Evolutionary conservation across 1,140 invertebrate genomes (phyloP).

Genomic region (Pogonomyrmex californicus): DNA sequence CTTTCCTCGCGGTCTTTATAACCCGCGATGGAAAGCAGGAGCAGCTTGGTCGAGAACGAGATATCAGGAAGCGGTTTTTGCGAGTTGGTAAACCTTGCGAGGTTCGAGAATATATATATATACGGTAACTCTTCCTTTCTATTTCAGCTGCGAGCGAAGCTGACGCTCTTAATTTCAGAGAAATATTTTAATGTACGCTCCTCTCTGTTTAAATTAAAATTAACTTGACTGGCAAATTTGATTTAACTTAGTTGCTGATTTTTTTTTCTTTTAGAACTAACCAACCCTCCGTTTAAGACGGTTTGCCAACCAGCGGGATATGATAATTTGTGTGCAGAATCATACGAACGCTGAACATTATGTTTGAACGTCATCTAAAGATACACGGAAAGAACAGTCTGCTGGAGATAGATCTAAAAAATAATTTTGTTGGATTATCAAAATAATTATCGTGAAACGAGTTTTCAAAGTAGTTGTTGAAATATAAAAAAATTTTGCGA

Average conservation of each 20-base stretch:
- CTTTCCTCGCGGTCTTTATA: slow-evolving; percentile 48
- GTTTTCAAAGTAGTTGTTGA: too few relatives aligned
- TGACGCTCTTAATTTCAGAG: not conserved
- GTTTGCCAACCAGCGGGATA: not conserved
- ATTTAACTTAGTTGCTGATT: not conserved
- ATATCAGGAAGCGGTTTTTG: slow-evolving; percentile 33
- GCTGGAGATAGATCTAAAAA: too few relatives aligned
- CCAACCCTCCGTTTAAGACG: not conserved
- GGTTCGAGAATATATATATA: not conserved
- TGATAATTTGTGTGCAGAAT: not conserved
- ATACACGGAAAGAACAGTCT: too few relatives aligned
- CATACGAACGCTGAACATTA: not conserved
- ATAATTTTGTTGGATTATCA: too few relatives aligned
- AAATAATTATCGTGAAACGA: too few relatives aligned
- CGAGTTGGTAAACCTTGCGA: slow-evolving; percentile 5
- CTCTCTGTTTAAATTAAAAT: not conserved
- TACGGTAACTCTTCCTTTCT: not conserved
- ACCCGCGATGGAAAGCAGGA: slow-evolving; percentile 10
- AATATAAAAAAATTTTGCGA: too few relatives aligned
- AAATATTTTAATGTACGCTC: not conserved
- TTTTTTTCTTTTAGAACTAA: not conserved
- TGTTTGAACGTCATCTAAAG: not conserved
- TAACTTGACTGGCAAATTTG: not conserved
- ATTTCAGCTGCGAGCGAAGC: not conserved
- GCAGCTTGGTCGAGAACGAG: slow-evolving; percentile 24